A percentile compares a stretch with the other conserved stretches of the same genome.
Evolutionary conservation across 2,888 invertebrate genomes (phyloP).

Genomic region (Papilio gigon): DNA sequence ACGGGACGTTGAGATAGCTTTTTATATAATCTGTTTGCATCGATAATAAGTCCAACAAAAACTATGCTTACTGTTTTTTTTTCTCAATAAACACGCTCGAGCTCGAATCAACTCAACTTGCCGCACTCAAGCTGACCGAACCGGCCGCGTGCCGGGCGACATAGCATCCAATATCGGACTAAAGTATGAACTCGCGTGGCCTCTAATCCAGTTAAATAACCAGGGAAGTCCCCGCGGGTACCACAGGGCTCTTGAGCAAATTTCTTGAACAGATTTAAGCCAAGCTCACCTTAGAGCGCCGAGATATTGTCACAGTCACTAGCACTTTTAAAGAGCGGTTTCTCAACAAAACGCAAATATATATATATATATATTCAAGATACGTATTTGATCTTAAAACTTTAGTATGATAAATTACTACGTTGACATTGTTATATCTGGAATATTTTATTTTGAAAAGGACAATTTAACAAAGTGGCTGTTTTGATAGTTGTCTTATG

Average conservation of each 20-base stretch:
- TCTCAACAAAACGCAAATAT: too few relatives aligned
- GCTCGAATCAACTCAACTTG: neutral
- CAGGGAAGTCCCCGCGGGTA: neutral
- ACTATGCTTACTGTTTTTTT: neutral
- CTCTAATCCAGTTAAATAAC: slow-evolving; percentile 5
- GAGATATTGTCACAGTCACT: neutral
- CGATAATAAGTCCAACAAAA: neutral
- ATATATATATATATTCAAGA: neutral
- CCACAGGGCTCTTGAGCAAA: neutral
- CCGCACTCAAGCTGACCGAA: neutral
- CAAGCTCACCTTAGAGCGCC: neutral
- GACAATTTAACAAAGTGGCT: slow-evolving; percentile 1
- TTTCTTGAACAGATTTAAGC: slow-evolving; percentile 4
- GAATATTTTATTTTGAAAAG: neutral
- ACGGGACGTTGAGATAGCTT: slow-evolving; percentile 2
- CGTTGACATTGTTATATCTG: too few relatives aligned
- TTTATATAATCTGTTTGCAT: slow-evolving; percentile 1
- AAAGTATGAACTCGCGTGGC: neutral
- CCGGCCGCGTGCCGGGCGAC: neutral
- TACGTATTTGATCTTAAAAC: neutral
- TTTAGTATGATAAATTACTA: too few relatives aligned
- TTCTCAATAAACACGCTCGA: neutral
- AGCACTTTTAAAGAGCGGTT: too few relatives aligned
- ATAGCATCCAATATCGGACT: neutral
- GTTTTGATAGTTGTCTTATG: slow-evolving; percentile 19